These are phyloP conservation scores for Apamea monoglypha DNA, from an alignment of 2,888 invertebrate genomes.

Conservation along the genomic window DNA sequence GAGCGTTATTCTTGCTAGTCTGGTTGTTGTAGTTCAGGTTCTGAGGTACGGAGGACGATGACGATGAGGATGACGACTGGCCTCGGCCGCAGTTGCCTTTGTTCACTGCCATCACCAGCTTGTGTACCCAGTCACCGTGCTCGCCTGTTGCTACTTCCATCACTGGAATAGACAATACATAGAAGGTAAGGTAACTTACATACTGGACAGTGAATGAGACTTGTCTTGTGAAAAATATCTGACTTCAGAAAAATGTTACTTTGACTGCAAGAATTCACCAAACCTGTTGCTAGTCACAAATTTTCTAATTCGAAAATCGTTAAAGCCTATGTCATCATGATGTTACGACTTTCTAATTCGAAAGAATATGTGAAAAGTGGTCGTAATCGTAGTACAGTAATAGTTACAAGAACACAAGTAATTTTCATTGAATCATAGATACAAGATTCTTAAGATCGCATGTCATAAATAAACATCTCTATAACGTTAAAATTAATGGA, in stretches of 20 bases:
- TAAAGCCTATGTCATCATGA: too few species aligned
- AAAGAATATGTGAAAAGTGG: neutral
- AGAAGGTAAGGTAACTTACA: neutral
- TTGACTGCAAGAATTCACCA: neutral
- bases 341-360: too few species aligned
- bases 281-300: neutral
- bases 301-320: too few species aligned
- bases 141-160: constrained; percentile 99
- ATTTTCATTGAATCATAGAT: constrained; percentile 6
- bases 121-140: constrained; percentile 97
- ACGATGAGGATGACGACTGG: constrained; percentile 80
- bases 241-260: too few species aligned
- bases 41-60: constrained; percentile 83
- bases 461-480: constrained; percentile 25
- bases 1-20: constrained; percentile 90
- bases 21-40: constrained; percentile 86
- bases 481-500: neutral
- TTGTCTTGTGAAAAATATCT: too few species aligned
- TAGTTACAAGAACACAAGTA: neutral
- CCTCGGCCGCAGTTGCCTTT: constrained; percentile 93
- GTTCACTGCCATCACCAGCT: constrained; percentile 95
- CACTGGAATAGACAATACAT: constrained; percentile 89
- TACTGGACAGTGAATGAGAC: too few species aligned
- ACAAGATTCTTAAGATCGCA: constrained; percentile 3
- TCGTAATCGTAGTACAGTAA: too few species aligned